Base-by-base conservation (phyloP, 2,888 invertebrate genomes). In the Conchocele bisecta region DNA sequence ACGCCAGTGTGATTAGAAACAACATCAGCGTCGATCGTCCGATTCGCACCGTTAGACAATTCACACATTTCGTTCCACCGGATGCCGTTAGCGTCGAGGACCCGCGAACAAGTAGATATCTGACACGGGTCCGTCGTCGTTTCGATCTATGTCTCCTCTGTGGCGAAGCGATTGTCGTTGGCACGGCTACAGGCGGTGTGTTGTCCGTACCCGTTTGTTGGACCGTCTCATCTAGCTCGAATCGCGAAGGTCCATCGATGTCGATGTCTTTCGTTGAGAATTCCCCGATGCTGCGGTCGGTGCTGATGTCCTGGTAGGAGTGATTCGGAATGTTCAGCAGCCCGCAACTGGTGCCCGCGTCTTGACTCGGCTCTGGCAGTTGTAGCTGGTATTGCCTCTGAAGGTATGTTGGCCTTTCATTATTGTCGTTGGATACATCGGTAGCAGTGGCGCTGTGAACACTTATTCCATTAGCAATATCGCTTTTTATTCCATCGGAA, bases 1-100 rank as follows among this genome's bases (percentile, higher is more conserved):
- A 86, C 0, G 77, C 79, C 13, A 86, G 41, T 9, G 86, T 85
- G 24, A 86, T 83, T 13, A 81, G 48, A 64, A 86, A 83, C 3
- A 86, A 59, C 83, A 84, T 86, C 13, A 83, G 56, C 2, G 84
- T 85, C 11, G 84, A 84, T 37, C 82, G 73, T n/a, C 82, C 78
- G 1, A 82, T 69, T 15, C 77, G 65, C 11, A 79, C 60, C 6
- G 73, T 77, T 51, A 77, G 37, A 60, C 77, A 77, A 33, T 60
- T 60, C 1, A 46, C 22, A 53, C 73, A 73, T 33, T 57, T 70
- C 3, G 56, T 41, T 7, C 61, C 35, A n/a, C 70, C 60, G 13
- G 77, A 77, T 6, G 68, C 60, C 42, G 66, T 73, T 6, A 77
- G 22, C 1, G 77, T 67, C 13, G 77, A 77, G 2, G 77, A 35